These are phyloP conservation scores for Hyles euphorbiae DNA, from an alignment of 1,140 invertebrate species.

Conservation along the genomic window DNA sequence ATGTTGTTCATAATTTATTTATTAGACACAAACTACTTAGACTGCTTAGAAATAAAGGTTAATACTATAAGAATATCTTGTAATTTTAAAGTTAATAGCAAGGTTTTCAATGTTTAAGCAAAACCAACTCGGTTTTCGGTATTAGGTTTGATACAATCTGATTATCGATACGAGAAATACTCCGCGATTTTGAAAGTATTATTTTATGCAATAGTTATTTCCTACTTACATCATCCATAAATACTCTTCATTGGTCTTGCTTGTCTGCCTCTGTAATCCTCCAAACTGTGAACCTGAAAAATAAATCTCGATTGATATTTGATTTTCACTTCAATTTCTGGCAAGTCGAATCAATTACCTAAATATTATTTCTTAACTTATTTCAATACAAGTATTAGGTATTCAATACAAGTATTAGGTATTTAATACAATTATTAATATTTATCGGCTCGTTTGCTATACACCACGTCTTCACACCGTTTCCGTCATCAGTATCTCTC, in stretches of 20 bases:
- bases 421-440: conserved; percentile 1
- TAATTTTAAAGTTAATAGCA: no score
- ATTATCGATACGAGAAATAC: no score
- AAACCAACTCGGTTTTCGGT: no score
- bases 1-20: no score
- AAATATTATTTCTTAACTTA: no score
- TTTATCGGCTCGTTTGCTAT: not conserved
- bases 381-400: not conserved
- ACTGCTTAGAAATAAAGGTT: no score
- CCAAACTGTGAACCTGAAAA: conserved; percentile 45
- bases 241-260: conserved; percentile 61
- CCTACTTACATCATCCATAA: conserved; percentile 68
- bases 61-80: no score
- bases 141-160: no score
- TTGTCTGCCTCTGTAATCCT: conserved; percentile 43
- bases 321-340: not conserved
- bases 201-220: conserved; percentile 15
- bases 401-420: not conserved
- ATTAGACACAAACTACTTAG: no score
- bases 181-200: not conserved
- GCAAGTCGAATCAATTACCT: not conserved
- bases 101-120: no score
- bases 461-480: no score
- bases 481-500: not conserved
- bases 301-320: conserved; percentile 3